Conservation (phyloP, 2,797 vertebrate species). For the Bradypus variegatus region DNA sequence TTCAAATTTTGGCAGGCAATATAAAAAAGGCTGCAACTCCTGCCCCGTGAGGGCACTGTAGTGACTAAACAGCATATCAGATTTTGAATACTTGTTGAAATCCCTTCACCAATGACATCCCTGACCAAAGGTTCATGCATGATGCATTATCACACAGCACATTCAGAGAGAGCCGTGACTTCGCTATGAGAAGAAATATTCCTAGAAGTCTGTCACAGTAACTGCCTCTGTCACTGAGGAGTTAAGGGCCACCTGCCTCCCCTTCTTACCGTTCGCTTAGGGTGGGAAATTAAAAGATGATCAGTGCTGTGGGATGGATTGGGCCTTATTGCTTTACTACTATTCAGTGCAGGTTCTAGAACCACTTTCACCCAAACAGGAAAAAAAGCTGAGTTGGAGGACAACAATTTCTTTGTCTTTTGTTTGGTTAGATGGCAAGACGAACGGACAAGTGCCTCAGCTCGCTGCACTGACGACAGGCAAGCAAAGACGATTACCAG, state of each 20-base stretch:
- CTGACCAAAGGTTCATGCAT: conserved; percentile 85
- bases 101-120: conserved; percentile 79
- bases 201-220: conserved; percentile 83
- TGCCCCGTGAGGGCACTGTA: conserved; percentile 78
- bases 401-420: conserved; percentile 84
- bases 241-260: conserved; percentile 76
- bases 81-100: conserved; percentile 80
- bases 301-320: conserved; percentile 81
- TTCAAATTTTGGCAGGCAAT: conserved; percentile 78
- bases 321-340: conserved; percentile 98
- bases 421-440: conserved; percentile 88
- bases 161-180: conserved; percentile 82
- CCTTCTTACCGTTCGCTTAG: conserved; percentile 79
- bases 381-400: conserved; percentile 83
- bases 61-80: conserved; percentile 76
- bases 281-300: conserved; percentile 74
- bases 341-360: conserved; percentile 99
- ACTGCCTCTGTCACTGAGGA: conserved; percentile 81
- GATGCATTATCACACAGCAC: conserved; percentile 85
- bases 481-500: conserved; percentile 97
- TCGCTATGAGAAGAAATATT: conserved; percentile 74
- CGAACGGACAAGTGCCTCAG: conserved; percentile 92
- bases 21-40: conserved; percentile 74
- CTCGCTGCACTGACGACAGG: conserved; percentile 95
- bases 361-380: conserved; percentile 90